Conservation (phyloP, 2,113 vertebrate genomes). For the Stictonetta naevosa region DNA sequence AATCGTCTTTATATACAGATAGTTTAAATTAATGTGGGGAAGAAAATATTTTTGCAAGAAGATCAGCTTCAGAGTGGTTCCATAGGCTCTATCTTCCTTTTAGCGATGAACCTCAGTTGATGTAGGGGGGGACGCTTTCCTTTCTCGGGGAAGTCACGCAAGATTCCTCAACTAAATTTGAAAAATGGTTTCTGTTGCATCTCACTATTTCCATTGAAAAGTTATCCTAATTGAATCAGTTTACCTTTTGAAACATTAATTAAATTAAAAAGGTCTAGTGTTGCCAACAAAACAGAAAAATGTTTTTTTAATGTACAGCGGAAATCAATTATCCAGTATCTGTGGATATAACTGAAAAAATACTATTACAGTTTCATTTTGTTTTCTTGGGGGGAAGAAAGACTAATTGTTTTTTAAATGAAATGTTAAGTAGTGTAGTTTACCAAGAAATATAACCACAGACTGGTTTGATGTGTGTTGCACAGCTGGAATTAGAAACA, state of each 20-base stretch:
- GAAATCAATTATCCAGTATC: constrained; percentile 60
- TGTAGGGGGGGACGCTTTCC: neutral
- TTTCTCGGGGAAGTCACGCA: neutral
- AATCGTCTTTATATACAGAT: neutral
- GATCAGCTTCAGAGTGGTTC: neutral
- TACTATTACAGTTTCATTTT: constrained; percentile 49
- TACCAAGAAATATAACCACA: constrained; percentile 65
- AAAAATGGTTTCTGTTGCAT: neutral
- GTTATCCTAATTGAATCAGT: constrained; percentile 41
- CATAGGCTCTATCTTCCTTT: neutral
- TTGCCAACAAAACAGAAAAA: constrained; percentile 33
- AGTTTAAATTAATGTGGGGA: neutral
- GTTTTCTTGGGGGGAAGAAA: constrained; percentile 53
- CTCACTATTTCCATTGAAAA: neutral
- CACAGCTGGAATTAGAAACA: constrained; percentile 73
- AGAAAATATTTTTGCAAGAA: neutral
- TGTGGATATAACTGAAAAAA: constrained; percentile 23
- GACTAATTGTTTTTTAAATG: constrained; percentile 68
- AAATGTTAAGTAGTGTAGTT: constrained; percentile 68
- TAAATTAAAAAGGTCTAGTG: constrained; percentile 32
- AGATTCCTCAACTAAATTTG: neutral
- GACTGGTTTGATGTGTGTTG: constrained; percentile 65
- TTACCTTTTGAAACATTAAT: constrained; percentile 52
- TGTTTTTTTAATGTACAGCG: neutral
- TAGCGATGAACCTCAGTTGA: neutral